phyloP scores from a whole-genome alignment of 2,888 invertebrate genomes.

The Agonopterix heracliana region DNA sequence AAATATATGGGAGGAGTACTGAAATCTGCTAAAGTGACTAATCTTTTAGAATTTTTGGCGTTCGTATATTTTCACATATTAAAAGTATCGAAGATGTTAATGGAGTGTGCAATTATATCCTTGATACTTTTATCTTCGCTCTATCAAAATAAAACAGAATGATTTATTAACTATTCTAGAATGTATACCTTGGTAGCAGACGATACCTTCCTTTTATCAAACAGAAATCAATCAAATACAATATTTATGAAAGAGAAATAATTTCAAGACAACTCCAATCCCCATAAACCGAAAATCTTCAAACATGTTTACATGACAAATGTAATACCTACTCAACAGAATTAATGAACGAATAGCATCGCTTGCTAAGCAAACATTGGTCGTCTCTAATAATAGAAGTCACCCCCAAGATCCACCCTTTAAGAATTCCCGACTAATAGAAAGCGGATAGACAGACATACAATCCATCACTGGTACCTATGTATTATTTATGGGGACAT shows the following conservation, averaged over 20 bases:
- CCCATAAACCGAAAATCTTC: background rate
- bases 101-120: no score
- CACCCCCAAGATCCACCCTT: slow-evolving; percentile 64
- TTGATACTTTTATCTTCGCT: no score
- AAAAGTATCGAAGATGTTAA: no score
- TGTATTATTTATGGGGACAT: slow-evolving; percentile 75
- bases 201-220: no score
- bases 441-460: slow-evolving; percentile 68
- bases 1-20: no score
- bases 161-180: no score
- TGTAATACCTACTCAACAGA: slow-evolving; percentile 37
- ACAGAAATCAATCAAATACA: no score
- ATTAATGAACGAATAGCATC: slow-evolving; percentile 57
- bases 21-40: no score
- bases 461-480: slow-evolving; percentile 68
- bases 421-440: slow-evolving; percentile 73
- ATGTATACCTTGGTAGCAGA: no score
- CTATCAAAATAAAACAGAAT: no score
- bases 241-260: background rate
- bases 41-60: no score
- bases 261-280: background rate
- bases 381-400: slow-evolving; percentile 54
- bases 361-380: slow-evolving; percentile 66
- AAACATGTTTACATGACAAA: slow-evolving; percentile 33
- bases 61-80: no score